Conservation (phyloP, 2,113 vertebrate genomes). For the Sinocyclocheilus anshuiensis region DNA sequence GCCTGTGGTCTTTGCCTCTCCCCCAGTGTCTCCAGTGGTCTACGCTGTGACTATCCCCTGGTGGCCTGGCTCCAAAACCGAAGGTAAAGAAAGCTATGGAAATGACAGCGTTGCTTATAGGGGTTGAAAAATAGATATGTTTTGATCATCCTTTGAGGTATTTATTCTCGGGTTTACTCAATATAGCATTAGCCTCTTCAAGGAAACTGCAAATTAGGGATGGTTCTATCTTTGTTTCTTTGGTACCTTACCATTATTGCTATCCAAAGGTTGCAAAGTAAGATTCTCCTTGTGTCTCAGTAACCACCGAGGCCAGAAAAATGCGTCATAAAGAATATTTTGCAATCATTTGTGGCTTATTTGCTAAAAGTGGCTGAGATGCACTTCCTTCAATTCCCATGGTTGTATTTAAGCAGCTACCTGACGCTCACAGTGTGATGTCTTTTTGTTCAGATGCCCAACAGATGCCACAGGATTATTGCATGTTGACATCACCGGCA, state of each 20-base stretch:
- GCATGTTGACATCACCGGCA: background rate
- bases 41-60: slow-evolving; percentile 63
- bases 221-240: slow-evolving; percentile 72
- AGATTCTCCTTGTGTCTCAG: slow-evolving; percentile 72
- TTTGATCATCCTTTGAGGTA: slow-evolving; percentile 74
- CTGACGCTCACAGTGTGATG: slow-evolving; percentile 46
- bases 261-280: slow-evolving; percentile 72
- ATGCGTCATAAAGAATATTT: slow-evolving; percentile 70
- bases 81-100: slow-evolving; percentile 74
- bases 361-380: slow-evolving; percentile 69
- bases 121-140: slow-evolving; percentile 73
- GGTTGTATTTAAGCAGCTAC: slow-evolving; percentile 63
- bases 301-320: slow-evolving; percentile 71
- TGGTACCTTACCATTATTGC: slow-evolving; percentile 78
- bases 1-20: slow-evolving; percentile 72
- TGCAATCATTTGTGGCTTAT: slow-evolving; percentile 73
- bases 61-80: slow-evolving; percentile 71
- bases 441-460: background rate
- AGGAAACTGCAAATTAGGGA: slow-evolving; percentile 70
- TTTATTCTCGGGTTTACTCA: slow-evolving; percentile 70
- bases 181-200: slow-evolving; percentile 73
- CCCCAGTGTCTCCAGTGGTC: slow-evolving; percentile 66
- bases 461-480: slow-evolving; percentile 22
- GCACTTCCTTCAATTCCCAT: slow-evolving; percentile 59
- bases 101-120: slow-evolving; percentile 71